Evolutionary conservation across 2,888 invertebrate species (phyloP).

Genomic region (Drosophila picticornis): DNA sequence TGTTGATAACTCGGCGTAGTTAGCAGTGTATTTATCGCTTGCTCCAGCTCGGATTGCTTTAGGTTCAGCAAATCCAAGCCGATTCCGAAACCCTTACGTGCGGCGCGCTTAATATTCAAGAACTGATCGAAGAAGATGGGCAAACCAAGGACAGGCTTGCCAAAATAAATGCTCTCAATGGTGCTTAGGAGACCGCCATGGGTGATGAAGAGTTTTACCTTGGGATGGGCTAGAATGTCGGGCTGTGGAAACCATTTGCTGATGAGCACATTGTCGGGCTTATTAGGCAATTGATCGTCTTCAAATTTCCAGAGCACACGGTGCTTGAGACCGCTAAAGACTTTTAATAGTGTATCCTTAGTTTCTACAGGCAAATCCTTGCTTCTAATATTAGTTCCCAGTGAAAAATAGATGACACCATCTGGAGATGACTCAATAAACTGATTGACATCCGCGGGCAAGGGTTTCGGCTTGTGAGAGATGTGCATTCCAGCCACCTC

Average conservation of each 20-base stretch:
- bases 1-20: conserved; percentile 56
- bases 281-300: conserved; percentile 75
- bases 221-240: conserved; percentile 85
- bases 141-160: conserved; percentile 85
- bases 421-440: conserved; percentile 84
- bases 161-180: conserved; percentile 85
- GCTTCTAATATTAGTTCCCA: conserved; percentile 84
- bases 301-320: conserved; percentile 85
- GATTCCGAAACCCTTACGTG: conserved; percentile 78
- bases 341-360: conserved; percentile 52
- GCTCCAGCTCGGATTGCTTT: conserved; percentile 37
- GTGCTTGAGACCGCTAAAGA: conserved; percentile 59
- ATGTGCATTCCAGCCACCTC: conserved; percentile 84
- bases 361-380: conserved; percentile 70
- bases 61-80: conserved; percentile 56
- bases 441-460: conserved; percentile 79
- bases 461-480: conserved; percentile 60
- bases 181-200: conserved; percentile 86
- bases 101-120: conserved; percentile 78
- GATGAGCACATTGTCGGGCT: conserved; percentile 80
- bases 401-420: conserved; percentile 85
- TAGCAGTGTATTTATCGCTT: conserved; percentile 62
- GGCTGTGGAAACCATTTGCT: conserved; percentile 84
- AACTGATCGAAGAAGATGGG: conserved; percentile 84
- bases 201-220: conserved; percentile 86